Base-by-base conservation (phyloP, 1,140 invertebrate species). In the Octopus sinensis region DNA sequence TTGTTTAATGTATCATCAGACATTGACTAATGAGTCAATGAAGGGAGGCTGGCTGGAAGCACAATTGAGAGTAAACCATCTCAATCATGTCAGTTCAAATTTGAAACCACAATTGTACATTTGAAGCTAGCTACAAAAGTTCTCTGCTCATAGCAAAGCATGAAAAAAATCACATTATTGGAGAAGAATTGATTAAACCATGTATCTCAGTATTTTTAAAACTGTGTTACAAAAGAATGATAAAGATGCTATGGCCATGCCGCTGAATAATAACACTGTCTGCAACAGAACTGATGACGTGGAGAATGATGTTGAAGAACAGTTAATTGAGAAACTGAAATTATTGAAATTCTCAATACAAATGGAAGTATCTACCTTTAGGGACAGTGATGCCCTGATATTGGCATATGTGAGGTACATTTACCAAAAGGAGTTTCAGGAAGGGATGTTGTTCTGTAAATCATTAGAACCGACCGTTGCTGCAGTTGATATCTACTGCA, bases 371-470 rank as follows among this genome's bases (percentile, higher is more conserved):
- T 13, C 62, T 13, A 68, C n/a, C n/a, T 12, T 68, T 2, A 68
- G 62, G n/a, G 62, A 68, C n/a, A n/a, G 12, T 68, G 62, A 2
- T 12, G 62, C 62, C n/a, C n/a, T 68, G n/a, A 2, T 68, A 13
- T 68, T 68, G 62, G 62, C 12, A 12, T n/a, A 68, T 68, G 62
- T 68, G 62, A 68, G 62, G 62, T 68, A 68, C 2, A 68, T 68
- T 68, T 0, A 68, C 62, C 62, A 68, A 68, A n/a, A 68, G n/a
- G n/a, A 68, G 62, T 68, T 68, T n/a, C n/a, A 13, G 12, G 62
- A 68, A n/a, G 62, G n/a, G 62, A 68, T 68, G 62, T n/a, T 68
- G 62, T 68, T 68, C n/a, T 68, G 62, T 68, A n/a, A 68, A n/a
- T 68, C 62, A 68, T 68, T 68, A n/a, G 62, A 68, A 68, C 12